phyloP scores from a whole-genome alignment of 2,888 invertebrate genomes.

The Eristalis tenax region DNA sequence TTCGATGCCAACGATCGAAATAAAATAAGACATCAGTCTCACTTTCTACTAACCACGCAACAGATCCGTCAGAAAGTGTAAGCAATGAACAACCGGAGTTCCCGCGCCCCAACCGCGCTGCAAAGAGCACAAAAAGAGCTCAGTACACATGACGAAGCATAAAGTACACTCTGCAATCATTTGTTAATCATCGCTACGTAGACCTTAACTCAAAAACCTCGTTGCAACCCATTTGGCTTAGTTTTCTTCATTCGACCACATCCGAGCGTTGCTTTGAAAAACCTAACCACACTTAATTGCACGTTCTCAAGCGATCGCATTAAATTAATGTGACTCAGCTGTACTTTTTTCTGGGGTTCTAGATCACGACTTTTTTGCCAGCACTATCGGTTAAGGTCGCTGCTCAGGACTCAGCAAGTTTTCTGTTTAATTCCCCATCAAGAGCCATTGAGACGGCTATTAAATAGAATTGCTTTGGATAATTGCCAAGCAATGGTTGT shows the following conservation, averaged over 20 bases:
- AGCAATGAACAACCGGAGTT: too few relatives aligned
- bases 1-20: too few relatives aligned
- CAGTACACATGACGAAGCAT: too few relatives aligned
- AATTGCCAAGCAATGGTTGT: neutral
- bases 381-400: slow-evolving; percentile 5
- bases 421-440: neutral
- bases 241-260: neutral
- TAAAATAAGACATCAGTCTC: too few relatives aligned
- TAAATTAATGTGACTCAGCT: neutral
- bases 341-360: neutral
- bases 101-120: too few relatives aligned
- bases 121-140: too few relatives aligned
- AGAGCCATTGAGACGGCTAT: neutral
- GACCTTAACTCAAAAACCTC: neutral
- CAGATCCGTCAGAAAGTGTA: too few relatives aligned
- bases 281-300: neutral
- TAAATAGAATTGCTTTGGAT: neutral
- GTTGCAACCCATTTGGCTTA: neutral
- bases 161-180: too few relatives aligned
- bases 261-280: neutral
- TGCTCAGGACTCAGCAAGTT: neutral
- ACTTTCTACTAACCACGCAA: too few relatives aligned
- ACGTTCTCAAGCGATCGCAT: neutral
- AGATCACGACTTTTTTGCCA: neutral
- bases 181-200: too few relatives aligned